A percentile compares a stretch with the other conserved stretches of the same genome.
phyloP scores from a whole-genome alignment of 1,140 invertebrate species.

The Tribolium madens region DNA sequence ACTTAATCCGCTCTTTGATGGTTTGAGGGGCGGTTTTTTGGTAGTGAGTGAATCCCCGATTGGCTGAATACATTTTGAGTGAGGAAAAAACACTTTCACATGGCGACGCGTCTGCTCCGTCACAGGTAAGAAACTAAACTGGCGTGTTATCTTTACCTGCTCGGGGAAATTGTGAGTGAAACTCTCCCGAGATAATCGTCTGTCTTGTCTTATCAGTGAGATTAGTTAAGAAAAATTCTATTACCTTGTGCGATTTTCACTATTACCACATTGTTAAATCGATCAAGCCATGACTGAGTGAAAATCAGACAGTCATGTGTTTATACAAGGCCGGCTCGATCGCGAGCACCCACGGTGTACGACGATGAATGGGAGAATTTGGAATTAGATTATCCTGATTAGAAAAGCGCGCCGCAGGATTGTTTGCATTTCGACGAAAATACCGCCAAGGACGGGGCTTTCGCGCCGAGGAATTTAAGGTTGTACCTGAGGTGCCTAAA shows the following conservation, averaged over 20 bases:
- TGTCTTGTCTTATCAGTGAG: not conserved
- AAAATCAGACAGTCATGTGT: slow-evolving; percentile 53
- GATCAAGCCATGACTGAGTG: slow-evolving; percentile 52
- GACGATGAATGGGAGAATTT: slow-evolving; percentile 45
- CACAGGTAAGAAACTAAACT: slow-evolving; percentile 13
- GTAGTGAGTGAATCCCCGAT: not conserved
- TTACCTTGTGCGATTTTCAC: slow-evolving; percentile 10
- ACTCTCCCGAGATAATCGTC: not conserved
- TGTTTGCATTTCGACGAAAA: slow-evolving; percentile 1
- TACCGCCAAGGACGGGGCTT: not conserved
- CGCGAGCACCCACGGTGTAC: slow-evolving; percentile 49
- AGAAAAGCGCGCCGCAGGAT: slow-evolving; percentile 21
- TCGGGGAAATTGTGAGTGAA: slow-evolving; percentile 13
- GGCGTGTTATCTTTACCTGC: slow-evolving; percentile 26
- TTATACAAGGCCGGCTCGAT: slow-evolving; percentile 51
- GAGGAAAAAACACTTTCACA: slow-evolving; percentile 17
- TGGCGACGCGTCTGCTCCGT: slow-evolving; percentile 27
- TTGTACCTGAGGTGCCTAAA: slow-evolving; percentile 13
- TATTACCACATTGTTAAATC: slow-evolving; percentile 39
- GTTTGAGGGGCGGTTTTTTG: no score
- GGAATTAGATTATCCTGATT: slow-evolving; percentile 7
- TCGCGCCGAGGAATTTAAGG: slow-evolving; percentile 11
- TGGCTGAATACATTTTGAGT: slow-evolving; percentile 2
- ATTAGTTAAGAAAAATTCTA: not conserved
- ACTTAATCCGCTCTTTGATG: slow-evolving; percentile 7